phyloP scores from a whole-genome alignment of 23 tunicate species.

The Halocynthia roretzi region DNA sequence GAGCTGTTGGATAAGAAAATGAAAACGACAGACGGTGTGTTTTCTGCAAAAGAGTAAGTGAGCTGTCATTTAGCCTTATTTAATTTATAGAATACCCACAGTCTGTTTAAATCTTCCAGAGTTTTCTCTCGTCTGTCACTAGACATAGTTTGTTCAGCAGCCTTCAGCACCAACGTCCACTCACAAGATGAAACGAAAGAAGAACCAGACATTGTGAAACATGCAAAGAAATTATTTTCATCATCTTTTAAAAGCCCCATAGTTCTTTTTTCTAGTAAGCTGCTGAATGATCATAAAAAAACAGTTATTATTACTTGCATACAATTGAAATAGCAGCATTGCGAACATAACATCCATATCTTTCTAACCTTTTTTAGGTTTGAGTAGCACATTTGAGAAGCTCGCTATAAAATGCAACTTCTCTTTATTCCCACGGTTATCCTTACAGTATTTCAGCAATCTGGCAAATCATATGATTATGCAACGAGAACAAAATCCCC shows the following conservation, averaged over 20 bases:
- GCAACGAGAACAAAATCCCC: background rate
- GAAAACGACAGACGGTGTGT: conserved; percentile 30
- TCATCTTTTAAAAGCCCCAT: too few species aligned
- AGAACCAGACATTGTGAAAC: conserved; percentile 18
- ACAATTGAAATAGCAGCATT: background rate
- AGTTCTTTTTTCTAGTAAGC: too few species aligned
- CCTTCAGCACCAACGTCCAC: conserved; percentile 71
- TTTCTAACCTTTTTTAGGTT: background rate
- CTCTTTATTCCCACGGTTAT: background rate
- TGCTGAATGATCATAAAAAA: too few species aligned
- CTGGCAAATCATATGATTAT: background rate
- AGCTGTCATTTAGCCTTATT: background rate
- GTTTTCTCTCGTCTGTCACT: conserved; percentile 45
- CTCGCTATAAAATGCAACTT: background rate
- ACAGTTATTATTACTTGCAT: background rate
- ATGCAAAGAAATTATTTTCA: conserved; percentile 2
- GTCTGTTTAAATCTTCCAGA: background rate
- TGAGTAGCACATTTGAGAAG: background rate
- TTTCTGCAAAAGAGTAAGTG: conserved; percentile 59
- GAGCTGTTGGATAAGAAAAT: conserved; percentile 3
- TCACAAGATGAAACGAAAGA: conserved; percentile 20
- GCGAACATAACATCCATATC: background rate
- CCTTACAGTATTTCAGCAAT: background rate
- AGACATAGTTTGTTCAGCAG: conserved; percentile 75
- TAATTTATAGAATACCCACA: too few species aligned